Conservation (phyloP, 2,797 vertebrate species). For the Hemitrygon akajei region DNA sequence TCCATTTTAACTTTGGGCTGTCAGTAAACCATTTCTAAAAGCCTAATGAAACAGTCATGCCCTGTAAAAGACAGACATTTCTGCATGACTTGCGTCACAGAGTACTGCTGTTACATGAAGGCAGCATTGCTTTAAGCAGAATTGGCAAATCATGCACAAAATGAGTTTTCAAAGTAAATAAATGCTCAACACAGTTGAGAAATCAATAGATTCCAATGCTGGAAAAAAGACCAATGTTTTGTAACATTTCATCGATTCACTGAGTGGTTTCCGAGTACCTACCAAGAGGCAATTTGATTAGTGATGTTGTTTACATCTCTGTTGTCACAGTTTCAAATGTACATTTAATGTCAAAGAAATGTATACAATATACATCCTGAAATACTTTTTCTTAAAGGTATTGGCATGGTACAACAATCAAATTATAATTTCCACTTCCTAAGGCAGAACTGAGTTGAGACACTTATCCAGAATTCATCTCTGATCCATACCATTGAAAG, state of each 20-base stretch:
- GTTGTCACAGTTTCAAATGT: background rate
- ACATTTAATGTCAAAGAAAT: no score
- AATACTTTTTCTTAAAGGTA: background rate
- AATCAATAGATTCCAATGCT: background rate
- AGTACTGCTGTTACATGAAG: background rate
- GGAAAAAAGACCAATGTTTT: background rate
- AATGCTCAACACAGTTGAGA: no score
- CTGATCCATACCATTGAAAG: background rate
- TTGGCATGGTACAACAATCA: background rate
- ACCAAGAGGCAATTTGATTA: background rate
- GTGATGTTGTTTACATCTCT: background rate
- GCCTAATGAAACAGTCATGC: background rate
- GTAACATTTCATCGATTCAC: background rate
- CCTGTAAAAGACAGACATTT: background rate
- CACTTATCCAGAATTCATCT: background rate
- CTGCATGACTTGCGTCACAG: background rate
- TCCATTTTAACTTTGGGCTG: background rate
- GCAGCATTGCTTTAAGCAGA: slow-evolving; percentile 14
- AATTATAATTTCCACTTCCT: background rate
- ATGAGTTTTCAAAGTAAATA: slow-evolving; percentile 1
- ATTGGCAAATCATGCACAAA: background rate
- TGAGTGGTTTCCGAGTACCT: background rate
- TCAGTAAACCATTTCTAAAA: background rate
- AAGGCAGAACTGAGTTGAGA: background rate
- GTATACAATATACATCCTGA: no score